A percentile compares a stretch with the other conserved stretches of the same genome.
Conservation (phyloP, 1,140 invertebrate genomes). For the Cryptotermes secundus region DNA sequence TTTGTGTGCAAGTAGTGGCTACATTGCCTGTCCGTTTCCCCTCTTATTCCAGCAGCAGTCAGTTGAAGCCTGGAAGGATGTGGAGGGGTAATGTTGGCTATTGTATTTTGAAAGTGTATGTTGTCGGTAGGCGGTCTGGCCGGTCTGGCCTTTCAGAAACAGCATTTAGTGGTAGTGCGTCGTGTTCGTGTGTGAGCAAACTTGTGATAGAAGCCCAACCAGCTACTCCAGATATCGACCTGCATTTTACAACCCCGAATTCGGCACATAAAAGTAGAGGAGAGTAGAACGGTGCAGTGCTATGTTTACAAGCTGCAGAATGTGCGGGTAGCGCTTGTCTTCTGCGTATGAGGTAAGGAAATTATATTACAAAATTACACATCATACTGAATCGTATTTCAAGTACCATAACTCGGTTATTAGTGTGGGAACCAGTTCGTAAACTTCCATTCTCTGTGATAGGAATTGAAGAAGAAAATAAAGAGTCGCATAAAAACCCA, state of each 20-base stretch:
- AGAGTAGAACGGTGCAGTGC: neutral
- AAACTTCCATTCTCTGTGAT: too few species aligned
- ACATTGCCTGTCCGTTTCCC: neutral
- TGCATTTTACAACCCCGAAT: neutral
- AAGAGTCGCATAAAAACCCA: too few species aligned
- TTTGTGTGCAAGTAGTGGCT: neutral
- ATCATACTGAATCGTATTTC: too few species aligned
- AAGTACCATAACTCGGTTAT: too few species aligned
- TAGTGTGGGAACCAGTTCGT: too few species aligned
- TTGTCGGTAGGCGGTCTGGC: neutral
- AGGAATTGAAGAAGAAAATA: too few species aligned
- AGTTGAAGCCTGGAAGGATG: conserved; percentile 6
- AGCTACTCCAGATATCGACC: conserved; percentile 13
- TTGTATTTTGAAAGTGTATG: neutral
- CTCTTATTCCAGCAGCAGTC: neutral
- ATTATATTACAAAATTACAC: neutral
- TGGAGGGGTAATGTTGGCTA: neutral
- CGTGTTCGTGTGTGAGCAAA: neutral
- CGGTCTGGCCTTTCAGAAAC: neutral
- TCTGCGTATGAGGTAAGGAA: neutral
- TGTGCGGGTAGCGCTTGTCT: neutral
- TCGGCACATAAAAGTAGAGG: neutral
- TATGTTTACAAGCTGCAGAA: conserved; percentile 1
- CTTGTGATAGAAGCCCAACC: neutral
- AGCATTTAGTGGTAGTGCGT: neutral